Evolutionary conservation across 2,113 vertebrate genomes (phyloP).

Genomic region (Campylomormyrus numenius): DNA sequence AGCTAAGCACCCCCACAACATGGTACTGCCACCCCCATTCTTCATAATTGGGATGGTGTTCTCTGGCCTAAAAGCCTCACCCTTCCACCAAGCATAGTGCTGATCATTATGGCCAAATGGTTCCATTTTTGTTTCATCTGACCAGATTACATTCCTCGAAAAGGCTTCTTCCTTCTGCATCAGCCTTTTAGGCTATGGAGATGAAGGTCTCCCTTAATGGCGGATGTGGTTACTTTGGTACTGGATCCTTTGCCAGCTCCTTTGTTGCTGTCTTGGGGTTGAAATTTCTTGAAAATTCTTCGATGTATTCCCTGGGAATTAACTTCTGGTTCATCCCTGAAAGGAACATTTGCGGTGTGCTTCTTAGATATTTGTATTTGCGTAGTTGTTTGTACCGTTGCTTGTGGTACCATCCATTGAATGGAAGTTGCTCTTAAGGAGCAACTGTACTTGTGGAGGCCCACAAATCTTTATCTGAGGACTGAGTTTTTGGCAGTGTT

Average conservation of each 20-base stretch:
- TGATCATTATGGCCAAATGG: background rate
- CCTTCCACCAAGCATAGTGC: background rate
- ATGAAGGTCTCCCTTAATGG: background rate
- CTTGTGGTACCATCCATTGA: background rate
- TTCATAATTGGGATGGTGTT: background rate
- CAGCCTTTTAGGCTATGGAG: background rate
- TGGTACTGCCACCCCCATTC: background rate
- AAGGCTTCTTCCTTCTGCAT: background rate
- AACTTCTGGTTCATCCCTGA: background rate
- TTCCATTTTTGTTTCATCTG: background rate
- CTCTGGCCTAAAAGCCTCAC: background rate
- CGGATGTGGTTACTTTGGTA: background rate
- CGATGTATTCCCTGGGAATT: background rate
- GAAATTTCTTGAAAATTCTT: background rate
- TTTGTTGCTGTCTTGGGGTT: background rate
- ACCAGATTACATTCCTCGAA: background rate
- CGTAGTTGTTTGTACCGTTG: background rate
- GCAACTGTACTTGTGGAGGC: background rate
- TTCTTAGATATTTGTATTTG: background rate
- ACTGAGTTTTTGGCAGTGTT: background rate
- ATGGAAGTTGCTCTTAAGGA: background rate
- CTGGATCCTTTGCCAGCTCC: background rate
- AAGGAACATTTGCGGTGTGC: background rate
- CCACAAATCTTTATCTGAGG: background rate
- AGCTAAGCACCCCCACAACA: background rate